A percentile compares a stretch with the other conserved stretches of the same genome.
Conservation (phyloP, 2,888 invertebrate species). For the Spialia ferax region DNA sequence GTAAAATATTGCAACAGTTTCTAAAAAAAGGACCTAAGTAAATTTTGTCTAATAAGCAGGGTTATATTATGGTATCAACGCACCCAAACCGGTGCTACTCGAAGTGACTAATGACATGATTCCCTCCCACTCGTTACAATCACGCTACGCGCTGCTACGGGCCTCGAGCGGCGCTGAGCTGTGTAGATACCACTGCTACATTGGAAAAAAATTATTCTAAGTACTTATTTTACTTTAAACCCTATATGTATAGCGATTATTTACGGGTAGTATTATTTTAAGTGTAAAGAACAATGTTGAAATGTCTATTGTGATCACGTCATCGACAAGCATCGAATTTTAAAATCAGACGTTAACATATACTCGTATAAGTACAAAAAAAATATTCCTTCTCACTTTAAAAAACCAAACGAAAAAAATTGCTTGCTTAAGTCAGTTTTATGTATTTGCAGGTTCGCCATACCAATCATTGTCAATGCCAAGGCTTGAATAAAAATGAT, state of each 20-base stretch:
- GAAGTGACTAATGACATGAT: slow-evolving; percentile 21
- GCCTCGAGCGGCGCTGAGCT: not conserved
- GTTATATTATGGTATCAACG: slow-evolving; percentile 14
- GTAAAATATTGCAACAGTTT: not conserved
- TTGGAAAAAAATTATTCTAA: not conserved
- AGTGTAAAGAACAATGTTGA: too few species aligned
- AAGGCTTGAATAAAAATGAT: slow-evolving; percentile 55
- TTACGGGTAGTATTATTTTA: too few species aligned
- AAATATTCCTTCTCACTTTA: slow-evolving; percentile 54
- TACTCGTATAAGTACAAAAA: too few species aligned
- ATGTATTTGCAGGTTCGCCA: slow-evolving; percentile 63
- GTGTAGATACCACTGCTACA: not conserved
- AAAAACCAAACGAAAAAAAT: slow-evolving; percentile 57
- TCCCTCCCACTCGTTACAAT: slow-evolving; percentile 34
- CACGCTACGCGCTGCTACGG: slow-evolving; percentile 44
- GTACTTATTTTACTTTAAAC: too few species aligned
- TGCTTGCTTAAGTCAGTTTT: slow-evolving; percentile 52
- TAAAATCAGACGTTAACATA: slow-evolving; percentile 10
- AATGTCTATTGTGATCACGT: too few species aligned
- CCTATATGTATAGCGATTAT: too few species aligned
- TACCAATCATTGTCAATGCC: slow-evolving; percentile 73
- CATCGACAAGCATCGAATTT: too few species aligned
- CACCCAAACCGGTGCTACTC: slow-evolving; percentile 3
- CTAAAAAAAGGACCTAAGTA: not conserved
- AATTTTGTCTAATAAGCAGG: slow-evolving; percentile 15